Evolutionary conservation across 2,113 vertebrate genomes (phyloP), one percentile per base, ranked within the genome.

Genomic region (Motacilla alba): DNA sequence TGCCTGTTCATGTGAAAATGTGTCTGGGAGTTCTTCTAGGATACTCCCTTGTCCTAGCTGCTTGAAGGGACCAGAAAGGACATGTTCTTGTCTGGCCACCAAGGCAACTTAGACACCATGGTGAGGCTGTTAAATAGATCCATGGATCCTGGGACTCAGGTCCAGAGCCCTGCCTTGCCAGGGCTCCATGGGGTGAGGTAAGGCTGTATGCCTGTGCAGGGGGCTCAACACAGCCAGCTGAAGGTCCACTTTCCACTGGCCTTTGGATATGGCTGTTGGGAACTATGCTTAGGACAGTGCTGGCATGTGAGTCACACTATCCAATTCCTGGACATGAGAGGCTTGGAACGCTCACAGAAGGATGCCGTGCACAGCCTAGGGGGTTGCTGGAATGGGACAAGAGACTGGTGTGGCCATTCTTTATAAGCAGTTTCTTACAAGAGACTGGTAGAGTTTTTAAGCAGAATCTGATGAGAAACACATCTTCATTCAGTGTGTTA

Each of bases 321-420:
- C 41, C 60, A 14, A 8, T 44, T 78, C 23, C 46, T 78, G 60
- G 43, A 15, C 15, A 4, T 26, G 17, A 52, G 8, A 69, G 13
- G 14, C 18, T 30, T 68, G 58, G 33, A 55, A 21, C 30, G 63
- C 8, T 62, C 63, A 30, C 15, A 49, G 62, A 69, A 35, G 22
- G 14, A 37, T 52, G 30, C 13, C 30, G 21, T 47, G 18, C n/a
- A 46, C 12, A 49, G 44, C 14, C 22, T 15, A 23, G 14, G 27
- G 18, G 6, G 1, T 15, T 68, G 27, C 24, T 79, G 49, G 53
- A 78, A 17, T 0, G 0, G 18, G 16, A 35, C 52, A 31, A 43
- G 20, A 46, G 23, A 59, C 2, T 33, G 12, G 27, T 63, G 30
- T 35, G 46, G 21, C 13, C 43, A 9, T 43, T 66, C 73, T 70